Percentiles rank a stretch among this genome's conserved stretches.
Evolutionary conservation across 2,797 vertebrate species (phyloP).

Genomic region (Zalophus californianus): DNA sequence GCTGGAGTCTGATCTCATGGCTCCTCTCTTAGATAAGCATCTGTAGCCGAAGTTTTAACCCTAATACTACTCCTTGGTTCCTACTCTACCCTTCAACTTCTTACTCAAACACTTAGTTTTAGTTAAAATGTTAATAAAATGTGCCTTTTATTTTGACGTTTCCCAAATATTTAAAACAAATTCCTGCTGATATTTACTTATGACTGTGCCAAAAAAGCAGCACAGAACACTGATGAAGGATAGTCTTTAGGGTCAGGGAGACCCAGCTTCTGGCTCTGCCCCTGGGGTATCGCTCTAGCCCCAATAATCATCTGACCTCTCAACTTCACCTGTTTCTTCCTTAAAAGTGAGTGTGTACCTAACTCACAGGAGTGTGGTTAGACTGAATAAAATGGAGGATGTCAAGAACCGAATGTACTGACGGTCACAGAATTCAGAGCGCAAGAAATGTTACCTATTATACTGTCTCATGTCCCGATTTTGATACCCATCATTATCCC

Average conservation of each 20-base stretch:
- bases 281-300: neutral
- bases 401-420: neutral
- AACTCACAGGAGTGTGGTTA: neutral
- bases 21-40: neutral
- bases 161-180: neutral
- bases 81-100: neutral
- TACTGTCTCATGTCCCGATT: neutral
- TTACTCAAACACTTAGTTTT: neutral
- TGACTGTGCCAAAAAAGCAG: neutral
- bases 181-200: neutral
- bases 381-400: neutral
- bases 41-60: neutral
- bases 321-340: neutral
- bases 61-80: neutral
- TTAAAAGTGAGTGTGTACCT: neutral
- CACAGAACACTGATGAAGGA: neutral
- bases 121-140: slow-evolving; percentile 34
- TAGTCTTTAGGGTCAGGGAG: neutral
- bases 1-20: too few relatives aligned
- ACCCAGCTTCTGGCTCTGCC: neutral
- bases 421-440: neutral
- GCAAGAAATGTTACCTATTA: neutral
- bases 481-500: neutral
- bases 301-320: neutral
- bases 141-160: neutral